A percentile compares a stretch with the other conserved stretches of the same genome.
Conservation (phyloP, 2,797 vertebrate genomes). For the Ceryle rudis region DNA sequence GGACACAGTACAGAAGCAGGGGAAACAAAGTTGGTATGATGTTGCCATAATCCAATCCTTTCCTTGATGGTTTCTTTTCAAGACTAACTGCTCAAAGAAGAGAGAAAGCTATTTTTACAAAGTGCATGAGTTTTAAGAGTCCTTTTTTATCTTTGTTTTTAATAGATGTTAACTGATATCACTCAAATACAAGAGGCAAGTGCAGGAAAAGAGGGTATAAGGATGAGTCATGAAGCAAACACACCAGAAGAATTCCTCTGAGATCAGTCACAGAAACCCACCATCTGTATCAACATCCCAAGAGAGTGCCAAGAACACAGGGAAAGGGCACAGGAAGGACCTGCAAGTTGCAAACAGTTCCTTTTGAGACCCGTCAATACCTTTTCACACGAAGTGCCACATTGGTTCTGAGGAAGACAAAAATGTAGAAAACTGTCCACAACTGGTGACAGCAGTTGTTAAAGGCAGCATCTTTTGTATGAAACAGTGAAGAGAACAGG, state of each 20-base stretch:
- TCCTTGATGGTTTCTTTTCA: neutral
- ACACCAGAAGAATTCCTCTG: constrained; percentile 15
- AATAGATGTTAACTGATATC: neutral
- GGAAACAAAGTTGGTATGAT: neutral
- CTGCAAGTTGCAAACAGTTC: neutral
- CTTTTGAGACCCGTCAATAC: neutral
- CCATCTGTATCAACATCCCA: constrained; percentile 8
- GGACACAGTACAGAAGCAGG: neutral
- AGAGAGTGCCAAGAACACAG: neutral
- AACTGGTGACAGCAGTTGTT: neutral
- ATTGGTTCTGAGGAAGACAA: neutral
- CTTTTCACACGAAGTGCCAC: neutral
- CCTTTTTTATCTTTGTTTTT: neutral
- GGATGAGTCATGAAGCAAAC: neutral
- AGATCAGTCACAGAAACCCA: constrained; percentile 14
- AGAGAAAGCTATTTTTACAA: neutral
- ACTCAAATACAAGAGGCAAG: neutral
- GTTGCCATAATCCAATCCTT: neutral
- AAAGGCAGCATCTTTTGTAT: neutral
- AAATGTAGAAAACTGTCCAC: neutral
- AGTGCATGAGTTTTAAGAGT: neutral
- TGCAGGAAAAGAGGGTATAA: neutral
- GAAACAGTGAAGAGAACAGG: neutral
- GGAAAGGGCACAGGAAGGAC: neutral
- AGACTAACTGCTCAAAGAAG: neutral